Evolutionary conservation across 2,113 vertebrate genomes (phyloP), one percentile per base, ranked within the genome.

Genomic region (Crocuta crocuta): DNA sequence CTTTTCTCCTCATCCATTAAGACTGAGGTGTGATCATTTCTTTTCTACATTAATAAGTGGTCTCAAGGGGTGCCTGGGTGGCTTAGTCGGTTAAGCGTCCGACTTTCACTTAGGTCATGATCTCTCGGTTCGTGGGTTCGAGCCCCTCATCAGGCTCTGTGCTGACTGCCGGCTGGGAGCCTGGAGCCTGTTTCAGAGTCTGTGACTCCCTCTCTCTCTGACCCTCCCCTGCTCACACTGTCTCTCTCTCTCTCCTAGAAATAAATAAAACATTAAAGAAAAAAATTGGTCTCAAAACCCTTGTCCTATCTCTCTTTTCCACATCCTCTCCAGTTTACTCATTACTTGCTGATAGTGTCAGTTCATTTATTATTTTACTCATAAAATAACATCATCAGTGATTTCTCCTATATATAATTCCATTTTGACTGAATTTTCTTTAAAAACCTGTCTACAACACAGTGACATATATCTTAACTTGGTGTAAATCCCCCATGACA

Each of bases 331-430:
- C 15, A 65, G 33, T 53, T 91, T 95, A 87, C 43, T 82, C 35
- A 86, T 86, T 86, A 82, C 16, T 48, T 76, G 24, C 35, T 87
- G 35, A 91, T n/a, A 68, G 58, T 50, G 4, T 82, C 31, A 76
- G 53, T 83, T 85, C 65, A 78, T 58, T 82, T 65, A 45, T 35
- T 71, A 81, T 66, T 93, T 80, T 63, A 16, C 6, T 71, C 35
- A 61, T 24, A 74, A 86, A 90, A 68, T 74, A 89, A 28, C 66
- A 84, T 48, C n/a, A 71, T 58, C 45, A 91, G 33, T 53, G 63
- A 76, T 82, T 58, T 95, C 76, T 55, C n/a, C 85, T 82, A 90
- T 1, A 55, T 70, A 19, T 43, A 86, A 82, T 96, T 86, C 43
- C 39, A 90, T 45, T 86, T 76, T 53, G n/a, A 43, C 50, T 89